Conservation (phyloP, 2,888 invertebrate species). For the Acanthacorydalis orientalis region DNA sequence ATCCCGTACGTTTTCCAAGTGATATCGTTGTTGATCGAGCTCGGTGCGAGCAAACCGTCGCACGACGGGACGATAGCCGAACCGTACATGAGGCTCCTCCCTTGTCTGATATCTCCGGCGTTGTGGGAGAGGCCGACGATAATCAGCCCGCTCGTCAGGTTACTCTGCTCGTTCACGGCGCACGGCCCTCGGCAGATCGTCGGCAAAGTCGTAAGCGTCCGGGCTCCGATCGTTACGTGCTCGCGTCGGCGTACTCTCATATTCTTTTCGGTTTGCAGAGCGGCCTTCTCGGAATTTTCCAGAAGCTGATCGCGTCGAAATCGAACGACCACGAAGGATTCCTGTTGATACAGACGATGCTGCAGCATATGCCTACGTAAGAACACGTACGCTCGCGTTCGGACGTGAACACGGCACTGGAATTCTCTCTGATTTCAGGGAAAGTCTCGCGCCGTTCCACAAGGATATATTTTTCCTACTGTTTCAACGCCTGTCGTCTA, state of each 20-base stretch:
- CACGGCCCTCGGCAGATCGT: slow-evolving; percentile 53
- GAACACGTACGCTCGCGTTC: slow-evolving; percentile 18
- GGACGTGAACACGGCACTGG: not conserved
- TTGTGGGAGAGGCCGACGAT: slow-evolving; percentile 91
- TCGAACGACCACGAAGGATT: slow-evolving; percentile 94
- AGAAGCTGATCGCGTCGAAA: slow-evolving; percentile 90
- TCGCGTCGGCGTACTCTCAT: not conserved
- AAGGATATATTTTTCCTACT: slow-evolving; percentile 80
- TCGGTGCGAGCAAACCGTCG: slow-evolving; percentile 24
- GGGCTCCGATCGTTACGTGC: not conserved
- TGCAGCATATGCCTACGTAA: slow-evolving; percentile 69
- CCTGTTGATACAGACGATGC: slow-evolving; percentile 69
- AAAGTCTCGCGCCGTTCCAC: slow-evolving; percentile 55
- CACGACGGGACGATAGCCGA: slow-evolving; percentile 44
- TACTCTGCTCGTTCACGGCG: slow-evolving; percentile 73
- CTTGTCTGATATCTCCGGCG: slow-evolving; percentile 74
- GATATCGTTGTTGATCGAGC: slow-evolving; percentile 75
- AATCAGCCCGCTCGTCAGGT: slow-evolving; percentile 81
- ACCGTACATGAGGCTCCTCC: slow-evolving; percentile 77
- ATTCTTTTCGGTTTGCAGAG: slow-evolving; percentile 30
- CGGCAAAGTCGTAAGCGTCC: slow-evolving; percentile 53
- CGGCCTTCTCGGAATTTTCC: slow-evolving; percentile 84
- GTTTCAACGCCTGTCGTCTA: slow-evolving; percentile 83
- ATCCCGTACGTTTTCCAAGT: slow-evolving; percentile 98
- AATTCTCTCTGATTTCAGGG: slow-evolving; percentile 32